These are phyloP conservation scores for Drosophila cardini DNA, from an alignment of 1,140 invertebrate species.

Conservation along the genomic window DNA sequence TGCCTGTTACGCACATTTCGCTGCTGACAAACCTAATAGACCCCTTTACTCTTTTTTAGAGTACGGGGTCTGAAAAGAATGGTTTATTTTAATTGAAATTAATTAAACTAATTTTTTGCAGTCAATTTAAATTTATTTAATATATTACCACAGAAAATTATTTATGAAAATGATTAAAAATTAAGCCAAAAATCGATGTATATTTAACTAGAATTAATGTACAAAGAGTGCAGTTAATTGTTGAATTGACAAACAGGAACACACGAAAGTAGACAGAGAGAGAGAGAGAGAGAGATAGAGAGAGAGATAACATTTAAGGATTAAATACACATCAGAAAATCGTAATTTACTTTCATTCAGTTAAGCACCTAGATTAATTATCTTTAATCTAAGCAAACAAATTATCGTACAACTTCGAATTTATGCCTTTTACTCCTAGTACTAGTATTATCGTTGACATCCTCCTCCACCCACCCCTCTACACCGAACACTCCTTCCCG, in stretches of 20 bases:
- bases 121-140: too few species aligned
- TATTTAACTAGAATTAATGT: conserved; percentile 44
- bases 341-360: conserved; percentile 25
- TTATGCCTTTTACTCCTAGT: not conserved
- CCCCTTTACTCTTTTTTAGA: not conserved
- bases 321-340: conserved; percentile 20
- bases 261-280: conserved; percentile 8
- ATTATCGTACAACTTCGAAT: conserved; percentile 17
- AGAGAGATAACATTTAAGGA: not conserved
- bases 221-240: conserved; percentile 32
- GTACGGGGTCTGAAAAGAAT: too few species aligned
- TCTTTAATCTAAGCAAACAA: conserved; percentile 38
- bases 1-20: too few species aligned
- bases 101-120: conserved; percentile 8
- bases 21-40: too few species aligned
- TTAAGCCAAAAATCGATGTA: conserved; percentile 32
- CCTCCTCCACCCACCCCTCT: not conserved
- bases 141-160: too few species aligned
- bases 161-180: conserved; percentile 18
- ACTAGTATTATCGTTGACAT: not conserved
- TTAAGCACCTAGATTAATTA: conserved; percentile 28
- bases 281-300: too few species aligned
- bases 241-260: too few species aligned
- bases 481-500: not conserved
- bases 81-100: conserved; percentile 33